These are phyloP conservation scores for Endotricha flammealis DNA, from an alignment of 2,888 invertebrate genomes.

Conservation along the genomic window DNA sequence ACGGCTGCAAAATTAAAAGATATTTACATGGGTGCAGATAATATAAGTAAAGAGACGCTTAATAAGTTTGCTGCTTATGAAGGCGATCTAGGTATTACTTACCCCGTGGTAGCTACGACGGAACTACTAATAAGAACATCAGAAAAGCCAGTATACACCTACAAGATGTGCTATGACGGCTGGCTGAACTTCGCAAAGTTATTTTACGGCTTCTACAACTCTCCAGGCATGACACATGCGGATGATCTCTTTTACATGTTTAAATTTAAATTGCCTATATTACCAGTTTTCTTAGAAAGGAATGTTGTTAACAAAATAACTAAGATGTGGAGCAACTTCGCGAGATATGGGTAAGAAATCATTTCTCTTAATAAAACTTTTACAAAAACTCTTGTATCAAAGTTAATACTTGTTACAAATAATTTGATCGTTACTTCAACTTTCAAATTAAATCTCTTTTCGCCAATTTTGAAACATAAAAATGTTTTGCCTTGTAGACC, in stretches of 20 bases:
- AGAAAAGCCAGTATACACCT: conserved; percentile 23
- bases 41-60: conserved; percentile 32
- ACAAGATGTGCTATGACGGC: conserved; percentile 25
- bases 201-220: conserved; percentile 34
- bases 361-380: too few species aligned
- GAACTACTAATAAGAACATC: conserved; percentile 19
- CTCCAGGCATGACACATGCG: conserved; percentile 63
- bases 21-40: conserved; percentile 42
- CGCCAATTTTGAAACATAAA: too few species aligned
- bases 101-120: conserved; percentile 22
- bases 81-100: conserved; percentile 24
- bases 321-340: conserved; percentile 64
- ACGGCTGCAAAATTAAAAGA: conserved; percentile 26
- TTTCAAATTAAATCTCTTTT: too few species aligned
- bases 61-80: conserved; percentile 31
- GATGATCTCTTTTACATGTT: conserved; percentile 70
- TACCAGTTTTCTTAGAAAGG: conserved; percentile 36
- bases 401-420: too few species aligned
- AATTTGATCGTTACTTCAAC: too few species aligned
- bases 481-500: too few species aligned
- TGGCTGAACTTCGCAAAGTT: conserved; percentile 25
- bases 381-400: too few species aligned
- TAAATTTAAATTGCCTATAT: conserved; percentile 35
- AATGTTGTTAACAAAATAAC: conserved; percentile 46
- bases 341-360: conserved; percentile 57